Conservation (phyloP, 1,140 invertebrate species). For the Calliphora vicina region DNA sequence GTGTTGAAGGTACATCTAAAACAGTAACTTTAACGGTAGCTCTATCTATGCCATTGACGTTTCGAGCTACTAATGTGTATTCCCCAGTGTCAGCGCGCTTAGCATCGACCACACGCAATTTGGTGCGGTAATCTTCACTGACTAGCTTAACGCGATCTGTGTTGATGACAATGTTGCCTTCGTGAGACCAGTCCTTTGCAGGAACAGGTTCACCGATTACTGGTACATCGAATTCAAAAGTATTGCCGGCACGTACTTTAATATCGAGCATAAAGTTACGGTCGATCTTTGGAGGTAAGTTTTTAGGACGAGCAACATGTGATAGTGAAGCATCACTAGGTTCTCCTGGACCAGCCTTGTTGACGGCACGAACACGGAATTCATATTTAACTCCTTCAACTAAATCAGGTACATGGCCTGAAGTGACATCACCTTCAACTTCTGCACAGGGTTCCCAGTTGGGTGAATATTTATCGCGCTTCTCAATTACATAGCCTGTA, state of each 20-base stretch:
- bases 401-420: slow-evolving; percentile 84
- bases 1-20: slow-evolving; percentile 85
- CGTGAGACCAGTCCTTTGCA: slow-evolving; percentile 89
- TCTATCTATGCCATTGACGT: slow-evolving; percentile 88
- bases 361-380: slow-evolving; percentile 93
- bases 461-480: slow-evolving; percentile 88
- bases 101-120: slow-evolving; percentile 86
- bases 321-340: slow-evolving; percentile 89
- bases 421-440: slow-evolving; percentile 82
- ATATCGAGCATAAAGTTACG: slow-evolving; percentile 92
- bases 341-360: slow-evolving; percentile 92
- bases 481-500: slow-evolving; percentile 94
- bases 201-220: slow-evolving; percentile 94
- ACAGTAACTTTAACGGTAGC: slow-evolving; percentile 90
- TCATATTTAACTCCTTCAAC: slow-evolving; percentile 92
- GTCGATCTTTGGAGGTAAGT: slow-evolving; percentile 91
- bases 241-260: slow-evolving; percentile 89
- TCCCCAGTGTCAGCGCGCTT: slow-evolving; percentile 87
- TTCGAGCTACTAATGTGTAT: slow-evolving; percentile 90
- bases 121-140: slow-evolving; percentile 87
- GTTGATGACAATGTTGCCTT: slow-evolving; percentile 80
- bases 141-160: slow-evolving; percentile 84
- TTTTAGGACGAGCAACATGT: slow-evolving; percentile 90
- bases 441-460: slow-evolving; percentile 89
- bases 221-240: slow-evolving; percentile 93